Evolutionary conservation across 1,140 invertebrate species (phyloP).

Genomic region (Halictus rubicundus): DNA sequence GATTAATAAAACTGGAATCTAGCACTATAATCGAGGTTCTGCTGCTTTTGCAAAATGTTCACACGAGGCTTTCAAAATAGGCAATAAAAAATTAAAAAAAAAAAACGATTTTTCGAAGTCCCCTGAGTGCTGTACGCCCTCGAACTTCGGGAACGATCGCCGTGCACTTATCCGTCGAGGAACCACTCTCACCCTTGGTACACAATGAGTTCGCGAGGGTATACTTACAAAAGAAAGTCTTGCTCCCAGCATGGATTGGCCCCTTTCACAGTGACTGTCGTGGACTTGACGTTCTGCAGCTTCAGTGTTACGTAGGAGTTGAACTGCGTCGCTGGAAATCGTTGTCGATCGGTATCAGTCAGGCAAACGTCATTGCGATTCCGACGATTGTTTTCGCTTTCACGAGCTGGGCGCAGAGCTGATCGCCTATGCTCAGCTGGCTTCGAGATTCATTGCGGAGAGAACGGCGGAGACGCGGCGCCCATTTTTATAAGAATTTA

Average conservation of each 20-base stretch:
- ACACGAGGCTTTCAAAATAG: too few relatives aligned
- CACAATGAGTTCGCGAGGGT: neutral
- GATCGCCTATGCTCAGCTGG: neutral
- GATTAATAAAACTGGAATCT: too few relatives aligned
- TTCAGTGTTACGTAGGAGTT: slow-evolving; percentile 97
- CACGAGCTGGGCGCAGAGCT: slow-evolving; percentile 10
- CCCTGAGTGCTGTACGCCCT: neutral
- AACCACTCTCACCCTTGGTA: neutral
- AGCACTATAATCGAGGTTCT: too few relatives aligned
- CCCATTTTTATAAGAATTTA: too few relatives aligned
- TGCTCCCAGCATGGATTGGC: slow-evolving; percentile 97
- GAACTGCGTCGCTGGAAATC: slow-evolving; percentile 88
- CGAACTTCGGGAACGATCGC: neutral
- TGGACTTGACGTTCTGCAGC: slow-evolving; percentile 98
- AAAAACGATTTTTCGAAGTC: too few relatives aligned
- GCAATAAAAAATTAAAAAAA: too few relatives aligned
- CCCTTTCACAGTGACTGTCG: slow-evolving; percentile 97
- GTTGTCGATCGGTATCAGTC: slow-evolving; percentile 20
- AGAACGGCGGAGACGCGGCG: neutral
- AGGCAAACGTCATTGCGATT: neutral
- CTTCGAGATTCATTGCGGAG: slow-evolving; percentile 9
- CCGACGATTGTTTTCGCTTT: neutral
- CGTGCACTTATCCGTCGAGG: neutral
- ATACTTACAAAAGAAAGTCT: slow-evolving; percentile 98
- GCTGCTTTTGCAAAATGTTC: too few relatives aligned